These are phyloP conservation scores for Empis stercorea DNA, from an alignment of 2,888 invertebrate genomes.

Conservation along the genomic window DNA sequence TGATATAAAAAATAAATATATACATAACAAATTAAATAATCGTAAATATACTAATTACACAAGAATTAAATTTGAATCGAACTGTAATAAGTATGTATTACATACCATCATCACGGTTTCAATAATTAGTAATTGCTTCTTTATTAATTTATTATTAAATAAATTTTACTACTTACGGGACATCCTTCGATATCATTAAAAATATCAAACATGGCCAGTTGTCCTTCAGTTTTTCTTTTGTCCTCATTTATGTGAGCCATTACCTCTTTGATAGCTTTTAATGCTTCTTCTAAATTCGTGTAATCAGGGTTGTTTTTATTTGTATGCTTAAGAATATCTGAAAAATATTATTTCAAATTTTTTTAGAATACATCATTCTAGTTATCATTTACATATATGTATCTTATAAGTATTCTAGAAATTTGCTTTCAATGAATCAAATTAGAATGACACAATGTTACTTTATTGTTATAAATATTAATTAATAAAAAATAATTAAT, in stretches of 20 bases:
- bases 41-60: no score
- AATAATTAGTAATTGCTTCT: neutral
- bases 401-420: no score
- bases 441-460: no score
- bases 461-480: no score
- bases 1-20: constrained; percentile 32
- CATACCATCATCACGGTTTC: no score
- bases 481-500: no score
- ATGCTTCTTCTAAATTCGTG: constrained; percentile 67
- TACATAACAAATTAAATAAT: neutral
- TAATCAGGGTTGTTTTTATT: constrained; percentile 79
- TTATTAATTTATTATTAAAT: neutral
- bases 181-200: constrained; percentile 97
- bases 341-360: no score
- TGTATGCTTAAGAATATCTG: constrained; percentile 89
- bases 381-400: no score
- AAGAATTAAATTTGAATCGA: no score
- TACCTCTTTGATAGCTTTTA: constrained; percentile 80
- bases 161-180: constrained; percentile 49
- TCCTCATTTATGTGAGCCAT: constrained; percentile 97
- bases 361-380: no score
- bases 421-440: no score
- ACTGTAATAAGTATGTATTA: no score
- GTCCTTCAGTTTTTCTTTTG: constrained; percentile 90
- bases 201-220: constrained; percentile 91